Conservation (phyloP, 1,140 invertebrate genomes). For the Hypothenemus hampei region DNA sequence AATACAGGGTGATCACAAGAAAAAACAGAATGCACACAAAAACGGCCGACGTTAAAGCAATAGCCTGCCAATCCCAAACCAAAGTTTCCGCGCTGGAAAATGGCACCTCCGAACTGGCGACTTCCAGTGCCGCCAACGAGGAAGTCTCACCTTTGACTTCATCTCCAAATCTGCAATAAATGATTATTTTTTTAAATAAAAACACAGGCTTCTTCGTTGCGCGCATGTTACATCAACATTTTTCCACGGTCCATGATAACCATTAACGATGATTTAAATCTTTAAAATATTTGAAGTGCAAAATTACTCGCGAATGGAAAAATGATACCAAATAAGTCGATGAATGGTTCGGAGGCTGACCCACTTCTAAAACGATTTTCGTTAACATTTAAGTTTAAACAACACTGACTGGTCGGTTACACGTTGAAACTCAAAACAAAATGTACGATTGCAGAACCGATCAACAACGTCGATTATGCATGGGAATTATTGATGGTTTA, state of each 20-base stretch:
- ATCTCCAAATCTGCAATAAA: slow-evolving; percentile 19
- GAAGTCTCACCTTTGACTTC: slow-evolving; percentile 1
- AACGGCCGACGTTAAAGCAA: slow-evolving; percentile 54
- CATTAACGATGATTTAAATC: too few species aligned
- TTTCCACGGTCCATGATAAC: too few species aligned
- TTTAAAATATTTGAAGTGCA: too few species aligned
- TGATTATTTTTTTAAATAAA: too few species aligned
- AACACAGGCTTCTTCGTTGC: too few species aligned
- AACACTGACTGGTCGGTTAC: slow-evolving; percentile 13
- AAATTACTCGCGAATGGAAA: too few species aligned
- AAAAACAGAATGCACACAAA: slow-evolving; percentile 62
- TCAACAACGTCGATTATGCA: slow-evolving; percentile 3
- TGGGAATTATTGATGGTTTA: slow-evolving; percentile 6
- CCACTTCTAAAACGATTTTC: slow-evolving; percentile 21
- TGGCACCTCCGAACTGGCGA: slow-evolving; percentile 38
- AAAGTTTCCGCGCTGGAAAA: slow-evolving; percentile 43
- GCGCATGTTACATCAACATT: too few species aligned
- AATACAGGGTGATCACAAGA: slow-evolving; percentile 57
- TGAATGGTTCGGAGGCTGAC: slow-evolving; percentile 19
- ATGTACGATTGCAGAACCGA: slow-evolving; percentile 9
- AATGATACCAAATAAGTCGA: too few species aligned
- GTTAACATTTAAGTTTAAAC: slow-evolving; percentile 19
- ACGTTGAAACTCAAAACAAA: slow-evolving; percentile 4
- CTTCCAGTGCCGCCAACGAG: slow-evolving; percentile 18
- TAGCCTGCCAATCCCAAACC: slow-evolving; percentile 59